phyloP scores from a whole-genome alignment of 2,797 vertebrate species.

The Channa striata region DNA sequence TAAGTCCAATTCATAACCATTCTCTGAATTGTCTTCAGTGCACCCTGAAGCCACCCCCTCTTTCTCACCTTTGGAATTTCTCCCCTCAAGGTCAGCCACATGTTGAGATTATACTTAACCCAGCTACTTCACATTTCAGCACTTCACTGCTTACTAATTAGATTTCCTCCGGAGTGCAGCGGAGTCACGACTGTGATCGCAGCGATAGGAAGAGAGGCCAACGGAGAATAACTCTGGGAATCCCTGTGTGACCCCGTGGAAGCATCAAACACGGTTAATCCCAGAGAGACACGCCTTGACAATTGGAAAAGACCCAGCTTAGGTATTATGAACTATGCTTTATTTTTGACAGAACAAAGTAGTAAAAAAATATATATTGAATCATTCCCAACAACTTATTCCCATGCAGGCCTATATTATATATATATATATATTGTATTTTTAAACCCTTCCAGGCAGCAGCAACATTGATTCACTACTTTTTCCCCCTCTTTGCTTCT shows the following conservation, averaged over 20 bases:
- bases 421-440: too few relatives aligned
- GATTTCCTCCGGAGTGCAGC: constrained; percentile 49
- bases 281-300: constrained; percentile 8
- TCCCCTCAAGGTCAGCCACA: constrained; percentile 56
- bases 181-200: constrained; percentile 40
- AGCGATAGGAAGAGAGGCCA: constrained; percentile 35
- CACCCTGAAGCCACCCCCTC: constrained; percentile 35
- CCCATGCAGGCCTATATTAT: not conserved
- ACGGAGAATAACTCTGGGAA: constrained; percentile 32
- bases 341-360: constrained; percentile 8
- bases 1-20: constrained; percentile 68
- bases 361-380: constrained; percentile 5
- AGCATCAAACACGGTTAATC: constrained; percentile 21
- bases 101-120: constrained; percentile 56
- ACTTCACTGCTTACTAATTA: constrained; percentile 66
- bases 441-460: not conserved
- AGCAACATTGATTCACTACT: not conserved
- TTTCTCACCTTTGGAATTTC: constrained; percentile 49
- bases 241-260: constrained; percentile 19
- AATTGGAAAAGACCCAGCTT: constrained; percentile 25
- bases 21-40: constrained; percentile 45
- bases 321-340: constrained; percentile 1
- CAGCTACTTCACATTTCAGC: constrained; percentile 55
- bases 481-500: constrained; percentile 3
- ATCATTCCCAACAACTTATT: not conserved